Conservation (phyloP, 2,113 vertebrate species). For the Leptobrachium ailaonicum region DNA sequence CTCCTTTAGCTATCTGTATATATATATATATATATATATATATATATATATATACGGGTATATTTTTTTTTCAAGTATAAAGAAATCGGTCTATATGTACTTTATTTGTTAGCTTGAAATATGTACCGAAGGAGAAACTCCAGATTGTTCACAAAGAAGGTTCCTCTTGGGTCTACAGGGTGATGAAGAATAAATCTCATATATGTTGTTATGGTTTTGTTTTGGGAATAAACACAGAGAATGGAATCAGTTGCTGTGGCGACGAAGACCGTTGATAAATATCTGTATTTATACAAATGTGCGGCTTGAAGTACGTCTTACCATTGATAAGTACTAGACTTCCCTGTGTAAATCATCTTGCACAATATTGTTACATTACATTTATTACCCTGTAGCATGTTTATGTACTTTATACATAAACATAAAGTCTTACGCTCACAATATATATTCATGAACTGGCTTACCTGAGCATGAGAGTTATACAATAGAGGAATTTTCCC, state of each 20-base stretch:
- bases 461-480: not conserved
- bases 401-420: not conserved
- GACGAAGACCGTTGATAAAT: slow-evolving; percentile 43
- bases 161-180: not conserved
- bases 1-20: no score
- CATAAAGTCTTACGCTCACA: not conserved
- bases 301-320: slow-evolving; percentile 28
- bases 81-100: no score
- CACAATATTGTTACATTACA: not conserved
- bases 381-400: not conserved
- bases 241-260: slow-evolving; percentile 34
- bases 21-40: no score
- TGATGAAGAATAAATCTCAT: slow-evolving; percentile 60
- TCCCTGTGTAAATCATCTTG: not conserved
- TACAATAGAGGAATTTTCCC: no score
- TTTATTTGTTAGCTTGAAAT: no score
- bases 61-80: no score
- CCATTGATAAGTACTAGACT: slow-evolving; percentile 41
- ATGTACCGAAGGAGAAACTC: no score
- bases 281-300: slow-evolving; percentile 47
- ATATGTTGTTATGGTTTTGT: slow-evolving; percentile 49
- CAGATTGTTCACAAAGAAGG: slow-evolving; percentile 13
- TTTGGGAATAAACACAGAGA: slow-evolving; percentile 24
- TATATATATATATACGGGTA: no score
- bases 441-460: not conserved